These are phyloP conservation scores for Pristiophorus japonicus DNA, from an alignment of 2,113 vertebrate genomes.

Conservation along the genomic window DNA sequence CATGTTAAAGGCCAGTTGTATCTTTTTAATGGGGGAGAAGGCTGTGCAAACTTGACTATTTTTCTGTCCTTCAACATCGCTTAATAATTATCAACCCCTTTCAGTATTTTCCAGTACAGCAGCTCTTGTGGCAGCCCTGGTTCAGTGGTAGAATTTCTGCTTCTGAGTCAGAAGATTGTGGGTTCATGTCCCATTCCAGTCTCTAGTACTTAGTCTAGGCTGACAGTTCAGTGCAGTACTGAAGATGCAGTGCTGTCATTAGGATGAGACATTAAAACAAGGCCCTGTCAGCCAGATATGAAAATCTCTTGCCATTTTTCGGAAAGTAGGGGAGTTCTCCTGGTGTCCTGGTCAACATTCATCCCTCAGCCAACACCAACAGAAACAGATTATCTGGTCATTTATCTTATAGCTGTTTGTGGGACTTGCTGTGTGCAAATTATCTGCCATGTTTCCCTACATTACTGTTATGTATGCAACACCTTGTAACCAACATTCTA, in stretches of 20 bases:
- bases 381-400: neutral
- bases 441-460: no score
- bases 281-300: neutral
- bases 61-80: no score
- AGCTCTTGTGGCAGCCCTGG: no score
- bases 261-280: neutral
- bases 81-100: no score
- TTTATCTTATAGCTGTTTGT: neutral
- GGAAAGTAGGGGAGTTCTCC: neutral
- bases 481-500: no score
- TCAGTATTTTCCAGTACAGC: no score
- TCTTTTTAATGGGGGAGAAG: no score
- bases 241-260: neutral
- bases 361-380: neutral
- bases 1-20: no score
- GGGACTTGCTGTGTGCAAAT: neutral
- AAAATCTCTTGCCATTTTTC: neutral
- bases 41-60: no score
- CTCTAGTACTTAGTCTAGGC: no score
- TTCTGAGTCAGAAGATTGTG: neutral
- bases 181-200: no score
- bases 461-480: no score
- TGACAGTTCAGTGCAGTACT: neutral
- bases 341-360: neutral
- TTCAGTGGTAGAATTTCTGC: neutral